Base-by-base conservation (phyloP, 2,113 vertebrate species). In the Pterophyllum scalare region DNA sequence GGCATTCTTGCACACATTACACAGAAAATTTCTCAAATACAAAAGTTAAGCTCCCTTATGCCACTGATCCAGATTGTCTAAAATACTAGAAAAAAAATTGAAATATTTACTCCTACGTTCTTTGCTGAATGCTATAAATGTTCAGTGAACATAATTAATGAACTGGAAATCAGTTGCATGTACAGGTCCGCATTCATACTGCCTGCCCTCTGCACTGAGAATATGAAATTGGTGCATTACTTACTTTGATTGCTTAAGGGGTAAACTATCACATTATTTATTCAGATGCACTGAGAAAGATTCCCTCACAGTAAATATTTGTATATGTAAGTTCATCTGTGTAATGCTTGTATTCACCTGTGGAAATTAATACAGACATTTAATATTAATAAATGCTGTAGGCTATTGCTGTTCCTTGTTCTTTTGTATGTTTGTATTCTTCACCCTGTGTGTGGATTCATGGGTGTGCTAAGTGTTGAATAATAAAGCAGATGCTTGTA, bases 111-210 rank as follows among this genome's bases (percentile, higher is more conserved):
- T 1, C 2, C 52, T 81, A 49, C n/a, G 20, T 59, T 61, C 72
- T 14, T 2, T 54, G 58, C 22, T 35, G 57, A 75, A 78, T 52
- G 31, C 22, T 78, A 31, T 15, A 61, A 43, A 38, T 56, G 40
- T 35, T 79, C 2, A 9, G 10, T 72, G 61, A 77, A 90, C 56
- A 26, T 24, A 40, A 74, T 64, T 80, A 78, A 90, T 87, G 22
- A 60, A 33, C 33, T 70, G 46, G 14, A 77, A 58, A 15, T 33
- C 11, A 22, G 6, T 58, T 38, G 75, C 58, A 62, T 54, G 7
- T 40, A 86, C 81, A 79, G 83, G 67, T 81, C 86, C 88, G 49
- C 17, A 59, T 67, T 67, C 15, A 59, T 1, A 52, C 33, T 56
- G 57, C 33, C 26, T 54, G 46, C 26, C 46, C 46, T 24, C 15